These are phyloP conservation scores for Phataginus tricuspis DNA, from an alignment of 2,797 vertebrate species.

Conservation along the genomic window DNA sequence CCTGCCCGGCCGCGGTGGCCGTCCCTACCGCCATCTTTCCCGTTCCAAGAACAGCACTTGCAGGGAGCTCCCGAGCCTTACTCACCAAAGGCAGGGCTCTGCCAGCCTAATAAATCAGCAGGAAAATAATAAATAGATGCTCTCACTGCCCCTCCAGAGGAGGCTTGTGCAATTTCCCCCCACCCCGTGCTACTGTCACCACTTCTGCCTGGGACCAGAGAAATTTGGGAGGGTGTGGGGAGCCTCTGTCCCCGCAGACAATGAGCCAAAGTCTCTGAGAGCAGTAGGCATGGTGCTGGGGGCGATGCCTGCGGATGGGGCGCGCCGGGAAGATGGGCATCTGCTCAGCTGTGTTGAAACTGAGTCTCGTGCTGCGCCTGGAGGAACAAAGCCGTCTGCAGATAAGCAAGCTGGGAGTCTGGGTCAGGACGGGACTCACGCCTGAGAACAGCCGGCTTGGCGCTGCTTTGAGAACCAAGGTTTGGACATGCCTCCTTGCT, in stretches of 20 bases:
- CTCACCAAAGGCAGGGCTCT: not conserved
- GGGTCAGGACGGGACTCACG: slow-evolving; percentile 65
- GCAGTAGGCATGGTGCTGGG: not conserved
- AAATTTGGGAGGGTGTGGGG: not conserved
- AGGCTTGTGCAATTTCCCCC: slow-evolving; percentile 55
- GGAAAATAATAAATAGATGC: slow-evolving; percentile 75
- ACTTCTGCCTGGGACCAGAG: slow-evolving; percentile 31
- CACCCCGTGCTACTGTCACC: not conserved
- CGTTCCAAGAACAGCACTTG: not conserved
- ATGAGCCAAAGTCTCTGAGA: slow-evolving; percentile 57
- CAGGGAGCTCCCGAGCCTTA: not conserved
- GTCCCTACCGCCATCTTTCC: not conserved
- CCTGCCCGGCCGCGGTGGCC: not conserved
- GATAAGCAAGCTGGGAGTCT: slow-evolving; percentile 70
- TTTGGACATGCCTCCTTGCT: slow-evolving; percentile 59
- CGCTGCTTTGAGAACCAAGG: slow-evolving; percentile 50
- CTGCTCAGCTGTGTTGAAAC: slow-evolving; percentile 70
- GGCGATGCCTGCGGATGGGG: not conserved
- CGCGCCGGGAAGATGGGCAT: slow-evolving; percentile 36
- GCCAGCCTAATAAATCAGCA: slow-evolving; percentile 49
- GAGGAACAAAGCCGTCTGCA: slow-evolving; percentile 67
- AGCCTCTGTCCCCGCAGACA: slow-evolving; percentile 47
- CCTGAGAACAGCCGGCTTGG: slow-evolving; percentile 51
- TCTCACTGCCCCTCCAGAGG: slow-evolving; percentile 63
- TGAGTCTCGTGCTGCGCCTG: slow-evolving; percentile 58